Conservation (phyloP, 2,113 vertebrate species). For the Lepus americanus region DNA sequence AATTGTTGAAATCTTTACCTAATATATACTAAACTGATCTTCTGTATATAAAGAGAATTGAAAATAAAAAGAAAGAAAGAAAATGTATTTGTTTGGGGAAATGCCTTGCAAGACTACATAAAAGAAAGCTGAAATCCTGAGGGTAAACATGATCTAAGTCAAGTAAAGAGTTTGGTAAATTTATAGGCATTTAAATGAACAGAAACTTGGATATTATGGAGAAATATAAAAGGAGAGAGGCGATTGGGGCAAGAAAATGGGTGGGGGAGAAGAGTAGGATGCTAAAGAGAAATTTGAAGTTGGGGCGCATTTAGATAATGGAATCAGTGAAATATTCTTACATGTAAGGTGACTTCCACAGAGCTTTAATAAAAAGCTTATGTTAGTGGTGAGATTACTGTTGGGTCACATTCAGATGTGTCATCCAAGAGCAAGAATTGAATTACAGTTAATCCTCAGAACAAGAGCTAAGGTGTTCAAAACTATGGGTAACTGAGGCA, state of each 20-base stretch:
- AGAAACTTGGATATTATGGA: not conserved
- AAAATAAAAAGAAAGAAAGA: not conserved
- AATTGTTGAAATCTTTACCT: no score
- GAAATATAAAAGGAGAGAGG: not conserved
- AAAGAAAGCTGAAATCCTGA: not conserved
- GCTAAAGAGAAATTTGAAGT: not conserved
- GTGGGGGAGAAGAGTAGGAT: not conserved
- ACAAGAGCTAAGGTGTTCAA: not conserved
- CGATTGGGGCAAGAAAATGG: no score
- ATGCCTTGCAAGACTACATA: not conserved
- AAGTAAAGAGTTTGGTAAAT: not conserved
- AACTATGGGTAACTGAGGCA: not conserved
- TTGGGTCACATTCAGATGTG: not conserved
- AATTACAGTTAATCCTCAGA: not conserved
- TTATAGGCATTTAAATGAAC: not conserved
- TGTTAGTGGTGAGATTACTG: not conserved
- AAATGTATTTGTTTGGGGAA: not conserved
- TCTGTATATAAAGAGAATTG: no score
- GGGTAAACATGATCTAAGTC: not conserved
- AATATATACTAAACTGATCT: no score
- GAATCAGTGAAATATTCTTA: not conserved
- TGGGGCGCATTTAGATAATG: not conserved
- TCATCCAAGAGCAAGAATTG: not conserved
- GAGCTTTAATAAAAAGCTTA: not conserved
- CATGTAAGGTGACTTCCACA: not conserved